These are phyloP conservation scores for Platyscapa corneri DNA, from an alignment of 1,140 invertebrate species.

Conservation along the genomic window DNA sequence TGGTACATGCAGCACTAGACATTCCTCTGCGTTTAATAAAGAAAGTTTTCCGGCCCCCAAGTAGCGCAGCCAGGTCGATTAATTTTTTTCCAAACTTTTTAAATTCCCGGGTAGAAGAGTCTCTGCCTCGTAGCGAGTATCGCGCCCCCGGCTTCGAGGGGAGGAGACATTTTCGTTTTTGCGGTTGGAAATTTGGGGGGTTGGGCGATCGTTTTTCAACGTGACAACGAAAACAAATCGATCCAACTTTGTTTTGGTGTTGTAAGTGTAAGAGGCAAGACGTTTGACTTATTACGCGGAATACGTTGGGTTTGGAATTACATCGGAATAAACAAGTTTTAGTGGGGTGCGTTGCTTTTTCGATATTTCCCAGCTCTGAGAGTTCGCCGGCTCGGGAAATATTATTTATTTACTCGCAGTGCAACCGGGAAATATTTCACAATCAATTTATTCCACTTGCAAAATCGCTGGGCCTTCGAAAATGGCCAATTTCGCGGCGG, in stretches of 20 bases:
- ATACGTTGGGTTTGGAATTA: neutral
- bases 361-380: neutral
- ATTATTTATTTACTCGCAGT: neutral
- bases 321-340: neutral
- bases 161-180: neutral
- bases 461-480: neutral
- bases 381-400: neutral
- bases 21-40: conserved; percentile 42
- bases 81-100: conserved; percentile 17
- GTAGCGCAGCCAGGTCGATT: conserved; percentile 9
- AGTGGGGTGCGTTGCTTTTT: neutral
- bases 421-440: neutral
- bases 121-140: neutral
- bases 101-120: neutral
- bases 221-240: neutral
- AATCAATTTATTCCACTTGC: neutral
- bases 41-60: conserved; percentile 18
- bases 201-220: neutral
- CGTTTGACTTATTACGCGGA: neutral
- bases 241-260: neutral
- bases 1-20: neutral
- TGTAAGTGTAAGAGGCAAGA: neutral
- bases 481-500: neutral
- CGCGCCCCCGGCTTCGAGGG: neutral
- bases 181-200: neutral